A percentile compares a stretch with the other conserved stretches of the same genome.
These are phyloP conservation scores for Brenthis daphne DNA, from an alignment of 2,888 invertebrate species.

Conservation along the genomic window DNA sequence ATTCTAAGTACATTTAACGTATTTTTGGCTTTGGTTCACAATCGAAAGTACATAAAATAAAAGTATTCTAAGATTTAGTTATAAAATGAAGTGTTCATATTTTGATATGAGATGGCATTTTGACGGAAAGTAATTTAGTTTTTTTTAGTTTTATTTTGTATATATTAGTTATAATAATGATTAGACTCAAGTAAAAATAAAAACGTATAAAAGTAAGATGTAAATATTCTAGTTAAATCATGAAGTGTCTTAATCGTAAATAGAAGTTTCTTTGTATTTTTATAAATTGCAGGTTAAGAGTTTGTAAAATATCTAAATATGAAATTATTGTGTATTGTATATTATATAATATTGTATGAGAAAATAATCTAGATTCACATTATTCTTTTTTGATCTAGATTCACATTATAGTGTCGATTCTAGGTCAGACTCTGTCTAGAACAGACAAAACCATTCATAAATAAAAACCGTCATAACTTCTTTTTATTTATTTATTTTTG, in stretches of 20 bases:
- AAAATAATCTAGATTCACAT: too few relatives aligned
- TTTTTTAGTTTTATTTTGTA: conserved; percentile 21
- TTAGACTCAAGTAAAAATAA: neutral
- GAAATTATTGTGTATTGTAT: too few relatives aligned
- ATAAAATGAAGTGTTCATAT: conserved; percentile 58
- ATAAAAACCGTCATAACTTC: too few relatives aligned
- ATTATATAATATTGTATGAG: too few relatives aligned
- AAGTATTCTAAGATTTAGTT: conserved; percentile 10
- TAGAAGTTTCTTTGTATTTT: conserved; percentile 64
- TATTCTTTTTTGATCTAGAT: too few relatives aligned
- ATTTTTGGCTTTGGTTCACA: too few relatives aligned
- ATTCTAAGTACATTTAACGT: neutral
- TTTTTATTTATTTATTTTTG: too few relatives aligned
- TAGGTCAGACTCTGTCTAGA: too few relatives aligned
- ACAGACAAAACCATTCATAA: too few relatives aligned
- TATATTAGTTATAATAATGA: conserved; percentile 1
- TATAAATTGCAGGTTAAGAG: conserved; percentile 50
- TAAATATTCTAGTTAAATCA: conserved; percentile 46
- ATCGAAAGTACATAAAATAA: neutral
- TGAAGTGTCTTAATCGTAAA: conserved; percentile 64
- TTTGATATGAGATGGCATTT: conserved; percentile 50
- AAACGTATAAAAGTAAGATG: conserved; percentile 35
- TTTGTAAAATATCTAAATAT: neutral
- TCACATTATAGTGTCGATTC: too few relatives aligned
- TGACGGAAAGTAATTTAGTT: conserved; percentile 33